Conservation (phyloP, 2,888 invertebrate genomes). For the Amiota communis region DNA sequence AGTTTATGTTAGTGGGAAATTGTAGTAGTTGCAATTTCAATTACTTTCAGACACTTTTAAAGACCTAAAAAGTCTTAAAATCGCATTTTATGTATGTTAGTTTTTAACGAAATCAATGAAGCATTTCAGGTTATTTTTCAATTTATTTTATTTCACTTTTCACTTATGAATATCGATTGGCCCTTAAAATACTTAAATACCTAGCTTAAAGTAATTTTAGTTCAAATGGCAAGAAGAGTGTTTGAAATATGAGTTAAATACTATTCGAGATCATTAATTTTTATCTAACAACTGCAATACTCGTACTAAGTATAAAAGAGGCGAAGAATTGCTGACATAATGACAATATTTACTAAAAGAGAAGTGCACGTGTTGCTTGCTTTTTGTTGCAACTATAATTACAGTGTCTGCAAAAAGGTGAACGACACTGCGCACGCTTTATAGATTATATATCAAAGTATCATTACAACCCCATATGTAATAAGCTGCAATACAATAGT, state of each 20-base stretch:
- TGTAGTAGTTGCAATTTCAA: too few species aligned
- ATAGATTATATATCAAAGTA: constrained; percentile 18
- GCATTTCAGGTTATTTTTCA: not conserved
- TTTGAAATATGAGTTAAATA: constrained; percentile 5
- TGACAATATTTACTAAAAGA: too few species aligned
- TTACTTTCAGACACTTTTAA: too few species aligned
- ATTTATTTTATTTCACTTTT: not conserved
- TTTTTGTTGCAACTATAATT: constrained; percentile 17
- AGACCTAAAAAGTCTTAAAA: too few species aligned
- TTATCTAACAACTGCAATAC: too few species aligned
- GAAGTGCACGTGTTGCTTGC: not conserved
- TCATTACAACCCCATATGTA: too few species aligned
- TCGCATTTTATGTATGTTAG: too few species aligned
- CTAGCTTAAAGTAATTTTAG: constrained; percentile 8
- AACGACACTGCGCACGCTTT: constrained; percentile 1
- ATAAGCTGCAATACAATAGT: too few species aligned
- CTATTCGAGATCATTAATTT: too few species aligned
- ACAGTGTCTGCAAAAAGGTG: not conserved
- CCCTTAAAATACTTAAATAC: not conserved
- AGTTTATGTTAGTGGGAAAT: too few species aligned
- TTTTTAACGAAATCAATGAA: not conserved
- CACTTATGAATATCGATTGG: not conserved
- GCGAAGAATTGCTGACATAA: too few species aligned
- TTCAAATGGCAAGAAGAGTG: not conserved
- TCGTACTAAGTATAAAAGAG: too few species aligned